Conservation (phyloP, 2,113 vertebrate species). For the Ifrita kowaldi region DNA sequence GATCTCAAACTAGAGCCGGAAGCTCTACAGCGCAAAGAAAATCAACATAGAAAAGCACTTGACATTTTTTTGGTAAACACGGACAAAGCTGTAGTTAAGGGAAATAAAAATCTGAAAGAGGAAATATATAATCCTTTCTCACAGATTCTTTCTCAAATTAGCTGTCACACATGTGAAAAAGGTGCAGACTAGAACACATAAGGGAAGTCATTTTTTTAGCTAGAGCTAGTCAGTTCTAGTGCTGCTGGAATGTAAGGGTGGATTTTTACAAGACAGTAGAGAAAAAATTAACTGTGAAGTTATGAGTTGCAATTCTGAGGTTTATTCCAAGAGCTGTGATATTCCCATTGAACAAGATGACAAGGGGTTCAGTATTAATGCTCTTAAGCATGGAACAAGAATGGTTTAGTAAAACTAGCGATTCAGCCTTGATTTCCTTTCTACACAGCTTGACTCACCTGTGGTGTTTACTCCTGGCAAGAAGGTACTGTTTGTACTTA, state of each 20-base stretch:
- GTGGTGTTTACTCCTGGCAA: neutral
- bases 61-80: neutral
- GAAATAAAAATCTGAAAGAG: neutral
- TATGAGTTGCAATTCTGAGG: neutral
- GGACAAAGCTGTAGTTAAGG: neutral
- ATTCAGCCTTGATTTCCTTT: neutral
- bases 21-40: neutral
- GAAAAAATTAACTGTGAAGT: neutral
- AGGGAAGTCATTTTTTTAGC: neutral
- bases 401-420: neutral
- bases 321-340: neutral
- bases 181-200: neutral
- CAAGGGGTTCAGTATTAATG: neutral
- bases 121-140: neutral
- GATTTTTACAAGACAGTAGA: neutral
- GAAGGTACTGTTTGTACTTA: neutral
- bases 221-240: neutral
- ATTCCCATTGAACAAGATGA: neutral
- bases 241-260: neutral
- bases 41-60: neutral
- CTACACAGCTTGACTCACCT: neutral
- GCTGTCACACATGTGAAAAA: rapidly evolving
- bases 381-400: neutral
- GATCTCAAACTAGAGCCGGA: neutral
- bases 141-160: neutral